These are phyloP conservation scores for Venustaconcha ellipsiformis DNA, from an alignment of 1,140 invertebrate species.

Conservation along the genomic window DNA sequence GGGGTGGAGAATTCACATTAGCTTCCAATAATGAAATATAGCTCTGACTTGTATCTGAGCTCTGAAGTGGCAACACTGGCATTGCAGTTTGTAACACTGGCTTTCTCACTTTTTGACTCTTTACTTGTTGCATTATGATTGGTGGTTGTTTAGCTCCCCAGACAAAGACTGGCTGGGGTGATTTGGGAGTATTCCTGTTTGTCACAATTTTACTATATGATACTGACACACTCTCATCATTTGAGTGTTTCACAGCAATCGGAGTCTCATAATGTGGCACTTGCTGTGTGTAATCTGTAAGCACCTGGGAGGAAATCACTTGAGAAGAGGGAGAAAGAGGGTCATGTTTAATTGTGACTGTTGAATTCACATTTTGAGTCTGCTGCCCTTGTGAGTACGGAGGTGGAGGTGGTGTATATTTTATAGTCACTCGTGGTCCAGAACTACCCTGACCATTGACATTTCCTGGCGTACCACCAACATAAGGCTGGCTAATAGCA, in stretches of 20 bases:
- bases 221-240: conserved; percentile 5
- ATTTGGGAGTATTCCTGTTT: conserved; percentile 62
- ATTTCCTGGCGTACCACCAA: background rate
- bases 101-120: conserved; percentile 88
- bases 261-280: conserved; percentile 18
- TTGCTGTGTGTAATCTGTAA: conserved; percentile 1
- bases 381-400: background rate
- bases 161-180: conserved; percentile 57
- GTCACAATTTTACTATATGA: conserved; percentile 21
- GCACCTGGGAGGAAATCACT: conserved; percentile 15
- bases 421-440: conserved; percentile 30
- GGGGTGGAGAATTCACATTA: conserved; percentile 65
- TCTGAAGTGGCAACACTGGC: conserved; percentile 67
- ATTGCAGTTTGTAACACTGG: conserved; percentile 93
- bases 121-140: conserved; percentile 96
- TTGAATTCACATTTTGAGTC: background rate
- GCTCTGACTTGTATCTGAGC: conserved; percentile 76
- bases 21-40: conserved; percentile 85
- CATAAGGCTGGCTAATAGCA: conserved; percentile 13
- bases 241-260: conserved; percentile 9
- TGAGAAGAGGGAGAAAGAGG: conserved; percentile 15
- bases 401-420: conserved; percentile 24
- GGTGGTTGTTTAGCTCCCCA: conserved; percentile 79
- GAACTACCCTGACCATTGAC: conserved; percentile 6
- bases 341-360: conserved; percentile 14